These are phyloP conservation scores for Cygnus buccinator DNA, from an alignment of 2,113 vertebrate genomes.

Conservation along the genomic window DNA sequence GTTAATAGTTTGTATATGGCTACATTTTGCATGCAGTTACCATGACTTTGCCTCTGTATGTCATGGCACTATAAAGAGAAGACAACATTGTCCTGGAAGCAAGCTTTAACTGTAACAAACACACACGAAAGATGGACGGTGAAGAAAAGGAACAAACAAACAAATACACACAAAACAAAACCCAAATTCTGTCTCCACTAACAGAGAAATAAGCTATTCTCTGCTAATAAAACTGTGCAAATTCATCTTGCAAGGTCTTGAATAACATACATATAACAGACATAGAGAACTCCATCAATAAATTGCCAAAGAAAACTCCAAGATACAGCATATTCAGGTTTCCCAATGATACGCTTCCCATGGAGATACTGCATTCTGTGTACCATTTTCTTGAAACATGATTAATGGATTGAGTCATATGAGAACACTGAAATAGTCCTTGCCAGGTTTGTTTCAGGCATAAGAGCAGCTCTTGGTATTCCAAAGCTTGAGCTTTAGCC, in stretches of 20 bases:
- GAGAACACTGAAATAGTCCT: not conserved
- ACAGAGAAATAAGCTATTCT: not conserved
- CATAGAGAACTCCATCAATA: not conserved
- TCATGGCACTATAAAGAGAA: not conserved
- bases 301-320: not conserved
- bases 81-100: not conserved
- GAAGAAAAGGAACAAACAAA: too few relatives aligned
- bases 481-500: not conserved
- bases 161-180: too few relatives aligned
- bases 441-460: not conserved
- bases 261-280: not conserved
- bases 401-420: not conserved
- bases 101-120: not conserved
- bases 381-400: too few relatives aligned
- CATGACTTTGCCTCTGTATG: not conserved
- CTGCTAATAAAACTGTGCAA: not conserved
- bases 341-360: not conserved
- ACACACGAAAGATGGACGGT: too few relatives aligned
- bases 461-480: not conserved
- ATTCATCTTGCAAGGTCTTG: not conserved
- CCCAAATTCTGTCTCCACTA: not conserved
- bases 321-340: not conserved
- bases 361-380: not conserved
- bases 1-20: not conserved
- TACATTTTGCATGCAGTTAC: not conserved